phyloP scores from a whole-genome alignment of 2,888 invertebrate species.

The Eilema griseolum region DNA sequence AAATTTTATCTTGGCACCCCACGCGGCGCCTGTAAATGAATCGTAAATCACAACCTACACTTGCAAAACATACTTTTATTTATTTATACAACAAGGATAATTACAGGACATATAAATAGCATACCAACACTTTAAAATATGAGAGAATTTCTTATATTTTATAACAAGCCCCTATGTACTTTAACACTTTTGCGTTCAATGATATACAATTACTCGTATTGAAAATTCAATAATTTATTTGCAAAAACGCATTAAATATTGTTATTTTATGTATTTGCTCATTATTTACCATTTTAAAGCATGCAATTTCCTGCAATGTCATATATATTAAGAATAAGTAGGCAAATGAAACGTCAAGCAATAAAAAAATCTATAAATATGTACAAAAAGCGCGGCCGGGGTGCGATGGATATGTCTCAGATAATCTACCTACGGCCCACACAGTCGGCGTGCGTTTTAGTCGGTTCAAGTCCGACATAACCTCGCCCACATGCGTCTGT shows the following conservation, averaged over 20 bases:
- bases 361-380: no score
- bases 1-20: conserved; percentile 43
- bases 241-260: not conserved
- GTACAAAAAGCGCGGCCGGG: no score
- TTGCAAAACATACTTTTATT: conserved; percentile 6
- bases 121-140: not conserved
- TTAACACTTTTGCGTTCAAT: not conserved
- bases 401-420: no score
- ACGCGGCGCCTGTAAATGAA: conserved; percentile 48
- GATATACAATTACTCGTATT: not conserved
- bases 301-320: no score
- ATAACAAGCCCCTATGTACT: not conserved
- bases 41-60: conserved; percentile 48
- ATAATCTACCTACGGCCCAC: no score
- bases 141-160: not conserved
- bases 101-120: not conserved
- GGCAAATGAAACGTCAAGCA: no score
- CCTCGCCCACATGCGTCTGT: no score
- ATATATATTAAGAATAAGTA: no score
- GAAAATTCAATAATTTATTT: not conserved
- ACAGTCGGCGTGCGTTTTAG: no score
- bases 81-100: conserved; percentile 9
- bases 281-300: not conserved
- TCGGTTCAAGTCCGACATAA: no score
- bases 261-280: not conserved